Base-by-base conservation (phyloP, 2,797 vertebrate genomes). In the Luscinia luscinia region DNA sequence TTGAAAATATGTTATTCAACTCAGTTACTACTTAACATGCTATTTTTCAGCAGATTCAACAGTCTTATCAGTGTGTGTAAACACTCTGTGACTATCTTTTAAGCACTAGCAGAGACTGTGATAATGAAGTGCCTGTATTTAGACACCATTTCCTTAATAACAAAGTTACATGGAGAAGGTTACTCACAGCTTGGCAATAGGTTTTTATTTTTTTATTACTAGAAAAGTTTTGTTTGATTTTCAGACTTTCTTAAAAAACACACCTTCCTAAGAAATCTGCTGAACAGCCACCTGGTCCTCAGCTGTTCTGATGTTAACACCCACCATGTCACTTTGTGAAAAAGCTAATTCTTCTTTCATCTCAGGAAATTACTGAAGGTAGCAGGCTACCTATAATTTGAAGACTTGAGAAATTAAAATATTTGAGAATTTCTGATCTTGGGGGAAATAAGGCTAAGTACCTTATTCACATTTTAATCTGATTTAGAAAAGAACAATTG, bases 51-150 rank as follows among this genome's bases (percentile, higher is more conserved):
- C 81, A 94, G 76, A 91, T 95, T 91, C 94, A 95, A 93, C 93
- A 96, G 28, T 85, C 93, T 97, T 96, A 96, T 96, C 88, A 84
- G 59, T 63, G 69, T 96, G 52, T 82, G 87, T 90, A 98, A 98
- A 97, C 93, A 97, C 38, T 61, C 54, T 87, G 61, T 4, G 36
- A 77, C 91, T 90, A 84, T 96, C 85, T 95, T 89, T 95, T 55
- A 94, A 97, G 73, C 80, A 90, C 94, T 90, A 89, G 81, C 68
- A 92, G 51, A 95, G 89, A 83, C 78, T 68, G 74, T 93, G 83
- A 96, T 88, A 93, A 85, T 68, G 52, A 96, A 97, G 90, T 94
- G 82, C 70, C 89, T 96, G 77, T 94, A 77, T 96, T 95, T 94
- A 96, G 77, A 80, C 78, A 97, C 80, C 0, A 75, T 95, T 87